Evolutionary conservation across 1,140 invertebrate genomes (phyloP), one percentile per base, ranked within the genome.

Genomic region (Sarcophaga bullata): DNA sequence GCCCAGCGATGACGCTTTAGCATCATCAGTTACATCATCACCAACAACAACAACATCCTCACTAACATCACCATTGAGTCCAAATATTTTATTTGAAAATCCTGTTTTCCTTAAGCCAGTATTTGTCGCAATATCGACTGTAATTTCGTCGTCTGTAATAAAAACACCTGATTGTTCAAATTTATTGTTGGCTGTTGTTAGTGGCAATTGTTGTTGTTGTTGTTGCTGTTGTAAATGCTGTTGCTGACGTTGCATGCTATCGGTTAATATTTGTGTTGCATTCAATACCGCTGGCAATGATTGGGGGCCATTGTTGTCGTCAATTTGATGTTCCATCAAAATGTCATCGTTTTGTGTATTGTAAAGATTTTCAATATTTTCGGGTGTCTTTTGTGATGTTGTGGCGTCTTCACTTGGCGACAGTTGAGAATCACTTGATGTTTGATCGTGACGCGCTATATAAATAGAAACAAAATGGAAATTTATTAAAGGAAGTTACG

Each of bases 71-170:
- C 49, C 81, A 13, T 83, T 72, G 8, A 46, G 76, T 82, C 92
- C 86, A 90, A 93, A 90, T 87, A 94, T 89, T 84, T 91, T 90
- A 87, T 92, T 90, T 73, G 91, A 91, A 90, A 93, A 92, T 85
- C 93, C 90, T 48, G 92, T 94, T 87, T 94, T 94, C n/a, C 93
- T 91, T 0, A 95, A 89, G 13, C 94, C 94, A 2, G 93, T 93
- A 84, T 92, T 72, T 25, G 82, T 85, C 17, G 93, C 93, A 11
- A 94, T 93, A 84, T 94, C 93, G 73, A 93, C 93, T 13, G 93
- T 93, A 80, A 92, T 92, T 62, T 87, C 92, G 87, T 91, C 91
- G 85, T 91, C 88, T 86, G 90, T 91, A 76, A 91, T 92, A 83
- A 85, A 89, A 6, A 90, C 84, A 0, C 89, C 89, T 1, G 87